Base-by-base conservation (phyloP, 2,113 vertebrate genomes). In the Nesoenas mayeri region DNA sequence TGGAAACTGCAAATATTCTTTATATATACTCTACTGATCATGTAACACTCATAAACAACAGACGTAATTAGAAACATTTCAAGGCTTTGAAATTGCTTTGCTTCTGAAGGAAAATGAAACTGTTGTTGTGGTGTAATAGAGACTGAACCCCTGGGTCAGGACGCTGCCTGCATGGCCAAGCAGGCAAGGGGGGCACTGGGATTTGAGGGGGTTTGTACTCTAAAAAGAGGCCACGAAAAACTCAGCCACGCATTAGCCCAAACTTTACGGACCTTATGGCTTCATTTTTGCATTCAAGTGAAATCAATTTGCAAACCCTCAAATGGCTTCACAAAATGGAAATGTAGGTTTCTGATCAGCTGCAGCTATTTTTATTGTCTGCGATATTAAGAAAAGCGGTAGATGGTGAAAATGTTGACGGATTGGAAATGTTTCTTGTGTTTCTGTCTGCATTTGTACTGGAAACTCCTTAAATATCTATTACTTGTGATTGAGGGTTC, bases 11-110 rank as follows among this genome's bases (percentile, higher is more conserved):
- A 78, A 85, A 67, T 87, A 87, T 38, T 93, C 85, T 87, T 93
- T 74, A 42, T 84, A 50, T 87, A 42, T 29, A 67, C 48, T 85
- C 42, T 18, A 56, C 70, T 85, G 85, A 96, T 93, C 90, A 48
- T 75, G 50, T 89, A 96, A 64, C 80, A 88, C 85, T 89, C 91
- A 91, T 89, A 95, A 95, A 94, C 66, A 94, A 93, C 92, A 89
- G 88, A 56, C 15, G 15, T 91, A 95, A 94, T 89, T 87, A 91
- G 87, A 93, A 97, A 81, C 81, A 82, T 85, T 94, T 81, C 57
- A n/a, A 79, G 90, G 87, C 57, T 96, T 91, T 95, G 88, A 96
- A 95, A 94, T 69, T 69, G 85, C 81, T 94, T 94, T 72, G 65
- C 88, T 91, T 85, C 90, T 91, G 74, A 42, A 89, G 66, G 84